Evolutionary conservation across 2,113 vertebrate genomes (phyloP).

Genomic region (Cardinalis cardinalis): DNA sequence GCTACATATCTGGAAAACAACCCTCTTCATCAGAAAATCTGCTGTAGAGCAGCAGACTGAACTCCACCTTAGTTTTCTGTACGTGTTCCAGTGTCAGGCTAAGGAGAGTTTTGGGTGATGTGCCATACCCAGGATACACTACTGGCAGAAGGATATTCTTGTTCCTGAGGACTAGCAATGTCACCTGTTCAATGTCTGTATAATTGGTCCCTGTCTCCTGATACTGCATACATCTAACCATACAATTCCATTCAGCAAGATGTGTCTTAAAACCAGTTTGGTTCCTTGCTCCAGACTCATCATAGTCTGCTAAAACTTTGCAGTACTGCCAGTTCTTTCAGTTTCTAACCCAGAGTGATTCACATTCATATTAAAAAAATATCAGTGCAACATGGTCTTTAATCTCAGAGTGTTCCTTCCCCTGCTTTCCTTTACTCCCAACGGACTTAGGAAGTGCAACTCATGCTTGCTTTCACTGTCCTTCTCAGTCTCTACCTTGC

Average conservation of each 20-base stretch:
- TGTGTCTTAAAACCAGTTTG: neutral
- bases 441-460: neutral
- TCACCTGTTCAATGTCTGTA: neutral
- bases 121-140: neutral
- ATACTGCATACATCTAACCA: neutral
- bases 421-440: neutral
- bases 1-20: neutral
- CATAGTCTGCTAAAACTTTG: neutral
- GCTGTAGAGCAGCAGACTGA: neutral
- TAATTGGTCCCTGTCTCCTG: neutral
- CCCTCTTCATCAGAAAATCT: neutral
- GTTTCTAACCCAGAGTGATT: neutral
- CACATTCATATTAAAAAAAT: neutral
- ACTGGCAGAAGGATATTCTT: neutral
- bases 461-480: neutral
- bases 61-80: neutral
- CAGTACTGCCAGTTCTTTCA: conserved; percentile 15
- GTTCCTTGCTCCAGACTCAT: neutral
- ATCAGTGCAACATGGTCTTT: neutral
- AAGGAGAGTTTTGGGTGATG: neutral
- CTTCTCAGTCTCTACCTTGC: neutral
- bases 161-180: neutral
- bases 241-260: neutral
- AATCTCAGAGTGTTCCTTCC: neutral
- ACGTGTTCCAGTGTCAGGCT: neutral